phyloP scores from a whole-genome alignment of 2,113 vertebrate genomes.

The Mugil cephalus region DNA sequence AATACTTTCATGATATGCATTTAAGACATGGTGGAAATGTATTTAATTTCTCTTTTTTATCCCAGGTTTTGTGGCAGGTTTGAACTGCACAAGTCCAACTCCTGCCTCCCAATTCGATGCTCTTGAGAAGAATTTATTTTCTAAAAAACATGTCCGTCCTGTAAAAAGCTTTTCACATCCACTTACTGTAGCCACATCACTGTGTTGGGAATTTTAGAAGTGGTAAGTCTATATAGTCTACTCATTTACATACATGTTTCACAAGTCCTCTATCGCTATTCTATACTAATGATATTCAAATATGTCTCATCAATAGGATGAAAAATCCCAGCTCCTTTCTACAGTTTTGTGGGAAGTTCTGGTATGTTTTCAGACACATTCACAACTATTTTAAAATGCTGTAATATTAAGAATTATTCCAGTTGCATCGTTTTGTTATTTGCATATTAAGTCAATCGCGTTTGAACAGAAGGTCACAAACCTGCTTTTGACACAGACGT shows the following conservation, averaged over 20 bases:
- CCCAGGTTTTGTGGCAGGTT: slow-evolving; percentile 25
- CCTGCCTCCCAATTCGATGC: slow-evolving; percentile 26
- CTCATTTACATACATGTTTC: not conserved
- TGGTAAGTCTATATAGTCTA: slow-evolving; percentile 49
- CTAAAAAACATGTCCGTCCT: slow-evolving; percentile 21
- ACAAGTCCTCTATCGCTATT: not conserved
- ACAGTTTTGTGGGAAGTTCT: slow-evolving; percentile 38
- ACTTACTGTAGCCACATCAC: slow-evolving; percentile 31
- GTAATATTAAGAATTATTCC: too few species aligned
- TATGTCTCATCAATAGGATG: slow-evolving; percentile 38
- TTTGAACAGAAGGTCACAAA: too few species aligned
- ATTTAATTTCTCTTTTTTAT: not conserved
- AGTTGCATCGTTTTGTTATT: not conserved
- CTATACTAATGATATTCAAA: not conserved
- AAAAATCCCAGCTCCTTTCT: slow-evolving; percentile 47
- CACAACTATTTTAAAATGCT: too few species aligned
- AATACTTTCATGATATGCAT: not conserved
- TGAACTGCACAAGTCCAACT: slow-evolving; percentile 60
- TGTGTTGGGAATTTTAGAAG: slow-evolving; percentile 53
- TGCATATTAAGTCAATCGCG: too few species aligned
- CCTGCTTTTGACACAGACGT: too few species aligned
- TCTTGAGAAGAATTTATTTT: slow-evolving; percentile 46
- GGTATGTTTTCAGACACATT: slow-evolving; percentile 34
- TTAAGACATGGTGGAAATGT: fast-evolving
- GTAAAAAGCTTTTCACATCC: slow-evolving; percentile 20